phyloP scores from a whole-genome alignment of 2,113 vertebrate species.

The Misgurnus anguillicaudatus region DNA sequence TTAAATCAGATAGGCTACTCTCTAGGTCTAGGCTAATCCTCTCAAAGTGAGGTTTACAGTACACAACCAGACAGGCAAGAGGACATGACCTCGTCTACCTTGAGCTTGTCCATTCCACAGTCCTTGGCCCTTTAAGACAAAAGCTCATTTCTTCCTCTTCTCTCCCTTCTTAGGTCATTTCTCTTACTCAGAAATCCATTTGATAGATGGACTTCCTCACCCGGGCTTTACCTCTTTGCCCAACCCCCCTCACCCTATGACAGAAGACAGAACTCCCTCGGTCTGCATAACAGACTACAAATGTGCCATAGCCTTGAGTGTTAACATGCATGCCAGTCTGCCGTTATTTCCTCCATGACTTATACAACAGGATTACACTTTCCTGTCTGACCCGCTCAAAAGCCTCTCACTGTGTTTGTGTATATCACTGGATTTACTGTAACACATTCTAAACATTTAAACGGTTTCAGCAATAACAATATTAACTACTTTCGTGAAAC shows the following conservation, averaged over 20 bases:
- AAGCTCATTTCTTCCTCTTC: constrained; percentile 6
- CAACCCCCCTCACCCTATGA: constrained; percentile 44
- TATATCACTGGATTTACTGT: constrained; percentile 18
- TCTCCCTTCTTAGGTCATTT: constrained; percentile 16
- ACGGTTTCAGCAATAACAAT: neutral
- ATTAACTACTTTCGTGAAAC: no score
- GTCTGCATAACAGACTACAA: constrained; percentile 64
- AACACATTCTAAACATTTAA: constrained; percentile 19
- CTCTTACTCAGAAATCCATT: constrained; percentile 27
- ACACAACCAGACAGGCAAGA: constrained; percentile 57
- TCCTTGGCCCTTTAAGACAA: constrained; percentile 8
- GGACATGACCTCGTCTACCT: constrained; percentile 60
- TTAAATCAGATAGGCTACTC: constrained; percentile 68
- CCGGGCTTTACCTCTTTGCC: constrained; percentile 50
- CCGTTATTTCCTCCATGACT: constrained; percentile 30
- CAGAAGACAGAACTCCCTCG: constrained; percentile 49
- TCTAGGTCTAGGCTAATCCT: constrained; percentile 63
- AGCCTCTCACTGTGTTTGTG: constrained; percentile 14
- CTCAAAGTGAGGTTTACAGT: constrained; percentile 60
- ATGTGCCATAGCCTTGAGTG: constrained; percentile 51
- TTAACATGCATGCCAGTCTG: constrained; percentile 20
- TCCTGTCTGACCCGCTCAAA: constrained; percentile 30
- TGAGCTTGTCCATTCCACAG: neutral
- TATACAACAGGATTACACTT: constrained; percentile 47
- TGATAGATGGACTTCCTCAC: constrained; percentile 6